Evolutionary conservation across 2,888 invertebrate species (phyloP), one percentile per base, ranked within the genome.

Genomic region (Drosophila limbata): DNA sequence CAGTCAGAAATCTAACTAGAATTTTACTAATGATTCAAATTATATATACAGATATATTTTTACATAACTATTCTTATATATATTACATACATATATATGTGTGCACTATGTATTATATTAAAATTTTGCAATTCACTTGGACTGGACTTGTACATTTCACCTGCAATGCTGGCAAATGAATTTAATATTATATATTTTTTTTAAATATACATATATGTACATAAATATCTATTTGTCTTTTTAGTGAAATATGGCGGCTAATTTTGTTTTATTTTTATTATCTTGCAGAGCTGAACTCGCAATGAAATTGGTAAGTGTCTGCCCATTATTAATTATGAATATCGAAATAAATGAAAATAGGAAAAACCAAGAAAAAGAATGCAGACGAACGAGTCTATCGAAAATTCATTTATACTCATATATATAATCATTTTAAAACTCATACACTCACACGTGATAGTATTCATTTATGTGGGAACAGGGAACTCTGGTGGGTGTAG

Each of bases 251-350:
- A 51, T 45, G 6, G 25, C 40, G 11, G 8, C 28, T 37, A 47
- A 44, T 64, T 53, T 21, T 44, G 4, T 25, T 9, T 51, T 5
- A 9, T 10, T 48, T 35, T 51, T 52, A 17, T 28, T 47, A 48
- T 55, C 53, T 25, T 25, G 25, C 25, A 25, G 25, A 25, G 19
- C 45, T 47, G 60, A 42, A 10, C 35, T 55, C 39, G 21, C 10
- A 50, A 8, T 45, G 31, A 47, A 52, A 37, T 52, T 63, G 76
- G 77, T 77, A 69, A 73, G 69, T 73, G 52, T 69, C 68, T 62
- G 31, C 37, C 70, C 65, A 60, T 69, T 82, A 81, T 82, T 85
- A 81, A 82, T 81, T 81, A 73, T 82, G 53, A 70, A 70, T 65
- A 50, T 44, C 28, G 19, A 55, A 33, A 35, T 48, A 15, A 47